phyloP scores from a whole-genome alignment of 2,113 vertebrate species.

The Eolophus roseicapilla region DNA sequence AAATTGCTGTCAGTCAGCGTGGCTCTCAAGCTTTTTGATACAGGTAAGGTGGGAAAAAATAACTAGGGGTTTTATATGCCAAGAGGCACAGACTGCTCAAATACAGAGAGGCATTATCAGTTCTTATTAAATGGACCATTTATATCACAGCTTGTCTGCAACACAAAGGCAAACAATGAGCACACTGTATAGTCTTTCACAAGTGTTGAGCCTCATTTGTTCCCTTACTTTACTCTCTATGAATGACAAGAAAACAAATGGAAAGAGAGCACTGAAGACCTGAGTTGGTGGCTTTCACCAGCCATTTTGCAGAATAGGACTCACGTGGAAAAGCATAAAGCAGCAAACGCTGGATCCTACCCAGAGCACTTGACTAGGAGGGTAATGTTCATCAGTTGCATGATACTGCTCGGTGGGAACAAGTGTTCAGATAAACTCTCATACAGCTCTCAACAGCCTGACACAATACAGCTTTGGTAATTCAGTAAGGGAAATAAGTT shows the following conservation, averaged over 20 bases:
- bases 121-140: neutral
- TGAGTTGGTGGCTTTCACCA: neutral
- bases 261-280: neutral
- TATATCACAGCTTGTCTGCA: neutral
- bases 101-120: neutral
- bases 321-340: neutral
- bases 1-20: neutral
- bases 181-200: neutral
- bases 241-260: neutral
- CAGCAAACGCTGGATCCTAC: neutral
- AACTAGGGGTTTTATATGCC: neutral
- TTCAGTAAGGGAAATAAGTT: neutral
- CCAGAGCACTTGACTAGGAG: neutral
- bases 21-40: neutral
- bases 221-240: neutral
- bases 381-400: neutral
- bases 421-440: neutral
- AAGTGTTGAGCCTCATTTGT: neutral
- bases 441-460: neutral
- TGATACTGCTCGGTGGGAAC: neutral
- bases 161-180: neutral
- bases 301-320: neutral
- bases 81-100: neutral
- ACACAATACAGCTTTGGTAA: neutral
- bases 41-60: neutral